A percentile compares a stretch with the other conserved stretches of the same genome.
Conservation (phyloP, 2,113 vertebrate genomes). For the Andinoacara biseriatus region DNA sequence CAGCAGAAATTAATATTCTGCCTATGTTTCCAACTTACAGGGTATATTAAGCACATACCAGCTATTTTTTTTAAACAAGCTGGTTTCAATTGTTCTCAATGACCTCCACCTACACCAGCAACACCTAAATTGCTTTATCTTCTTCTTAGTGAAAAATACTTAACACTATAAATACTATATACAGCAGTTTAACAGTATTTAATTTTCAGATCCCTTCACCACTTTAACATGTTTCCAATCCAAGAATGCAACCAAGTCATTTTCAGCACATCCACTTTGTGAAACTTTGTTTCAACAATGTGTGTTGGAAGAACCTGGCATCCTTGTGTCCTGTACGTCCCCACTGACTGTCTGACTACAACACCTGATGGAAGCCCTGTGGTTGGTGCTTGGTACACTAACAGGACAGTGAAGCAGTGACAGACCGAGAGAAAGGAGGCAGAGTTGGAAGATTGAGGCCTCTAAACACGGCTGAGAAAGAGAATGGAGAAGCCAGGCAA, state of each 20-base stretch:
- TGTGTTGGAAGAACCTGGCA: background rate
- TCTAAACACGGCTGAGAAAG: conserved; percentile 10
- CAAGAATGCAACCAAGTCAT: background rate
- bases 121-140: background rate
- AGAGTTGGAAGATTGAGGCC: conserved; percentile 7
- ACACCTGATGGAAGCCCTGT: background rate
- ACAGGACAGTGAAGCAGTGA: background rate
- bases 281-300: background rate
- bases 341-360: background rate
- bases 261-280: background rate
- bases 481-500: background rate
- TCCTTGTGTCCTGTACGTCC: background rate
- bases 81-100: background rate
- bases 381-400: background rate
- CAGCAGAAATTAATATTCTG: background rate
- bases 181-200: background rate
- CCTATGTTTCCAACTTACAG: background rate
- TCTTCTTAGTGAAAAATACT: background rate
- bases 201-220: background rate
- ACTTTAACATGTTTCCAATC: background rate
- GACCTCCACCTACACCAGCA: background rate
- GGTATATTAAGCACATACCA: background rate
- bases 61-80: background rate
- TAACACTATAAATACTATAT: background rate
- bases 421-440: background rate